phyloP scores from a whole-genome alignment of 2,797 vertebrate species.

The Carapus acus region DNA sequence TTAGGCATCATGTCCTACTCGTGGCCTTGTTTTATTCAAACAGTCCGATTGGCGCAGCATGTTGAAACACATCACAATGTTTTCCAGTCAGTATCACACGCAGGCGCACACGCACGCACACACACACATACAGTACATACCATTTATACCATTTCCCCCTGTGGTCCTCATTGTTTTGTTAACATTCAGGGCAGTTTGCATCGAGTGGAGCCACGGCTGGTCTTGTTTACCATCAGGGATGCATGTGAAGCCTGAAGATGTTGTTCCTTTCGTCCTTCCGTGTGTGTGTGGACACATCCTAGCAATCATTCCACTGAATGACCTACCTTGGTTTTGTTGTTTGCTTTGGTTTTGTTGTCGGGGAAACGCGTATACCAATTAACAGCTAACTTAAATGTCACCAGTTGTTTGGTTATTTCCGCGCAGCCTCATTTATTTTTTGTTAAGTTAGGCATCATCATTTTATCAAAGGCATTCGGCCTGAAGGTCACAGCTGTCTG shows the following conservation, averaged over 20 bases:
- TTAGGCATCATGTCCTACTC: constrained; percentile 7
- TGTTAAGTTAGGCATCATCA: no score
- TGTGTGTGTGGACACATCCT: constrained; percentile 28
- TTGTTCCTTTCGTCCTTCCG: constrained; percentile 28
- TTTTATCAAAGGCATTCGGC: no score
- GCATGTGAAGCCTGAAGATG: constrained; percentile 18
- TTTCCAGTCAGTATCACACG: constrained; percentile 34
- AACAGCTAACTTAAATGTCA: no score
- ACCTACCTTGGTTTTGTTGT: constrained; percentile 23
- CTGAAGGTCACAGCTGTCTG: neutral
- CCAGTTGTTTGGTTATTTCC: no score
- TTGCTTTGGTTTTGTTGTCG: no score
- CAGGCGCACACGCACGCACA: constrained; percentile 37
- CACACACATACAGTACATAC: no score
- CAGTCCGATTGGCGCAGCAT: constrained; percentile 20
- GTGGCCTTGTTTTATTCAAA: constrained; percentile 29
- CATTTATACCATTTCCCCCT: constrained; percentile 38
- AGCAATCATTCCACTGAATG: constrained; percentile 12
- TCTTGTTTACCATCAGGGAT: constrained; percentile 34
- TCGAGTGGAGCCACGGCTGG: constrained; percentile 33
- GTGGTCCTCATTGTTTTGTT: constrained; percentile 39
- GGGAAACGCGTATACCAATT: no score
- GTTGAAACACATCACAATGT: constrained; percentile 27
- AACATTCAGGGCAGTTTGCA: constrained; percentile 38
- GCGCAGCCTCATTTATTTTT: no score